Percentiles rank a stretch among this genome's conserved stretches.
Evolutionary conservation across 2,113 vertebrate genomes (phyloP).

Genomic region (Chaetura pelagica): DNA sequence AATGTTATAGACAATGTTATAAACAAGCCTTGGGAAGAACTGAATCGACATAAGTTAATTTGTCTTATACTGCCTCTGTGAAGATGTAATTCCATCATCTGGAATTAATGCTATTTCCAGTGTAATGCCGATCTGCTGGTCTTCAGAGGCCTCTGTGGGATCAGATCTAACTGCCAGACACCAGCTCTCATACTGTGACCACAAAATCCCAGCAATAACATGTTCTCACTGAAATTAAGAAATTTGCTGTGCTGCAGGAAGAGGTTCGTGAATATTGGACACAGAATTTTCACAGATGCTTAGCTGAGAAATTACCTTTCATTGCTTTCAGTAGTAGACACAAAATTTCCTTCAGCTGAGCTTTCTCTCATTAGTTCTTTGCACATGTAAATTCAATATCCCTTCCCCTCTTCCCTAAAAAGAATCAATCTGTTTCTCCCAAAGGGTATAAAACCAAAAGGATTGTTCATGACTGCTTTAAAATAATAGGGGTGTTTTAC

Average conservation of each 20-base stretch:
- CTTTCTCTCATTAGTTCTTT: background rate
- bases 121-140: background rate
- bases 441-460: background rate
- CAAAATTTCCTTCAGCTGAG: background rate
- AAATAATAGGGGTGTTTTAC: background rate
- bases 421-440: background rate
- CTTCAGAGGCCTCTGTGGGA: background rate
- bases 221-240: background rate
- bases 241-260: conserved; percentile 66
- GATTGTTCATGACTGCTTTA: background rate
- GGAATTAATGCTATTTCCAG: background rate
- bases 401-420: background rate
- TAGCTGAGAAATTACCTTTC: conserved; percentile 21
- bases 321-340: background rate
- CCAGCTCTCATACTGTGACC: background rate
- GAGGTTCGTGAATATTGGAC: conserved; percentile 82
- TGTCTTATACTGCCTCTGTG: background rate
- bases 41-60: background rate
- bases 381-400: background rate
- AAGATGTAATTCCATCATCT: background rate
- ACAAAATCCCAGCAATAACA: background rate
- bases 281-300: conserved; percentile 55
- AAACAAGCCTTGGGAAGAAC: background rate
- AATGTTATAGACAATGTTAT: background rate
- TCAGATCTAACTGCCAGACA: background rate